Conservation (phyloP, 2,113 vertebrate species). For the Crotalus helleri region DNA sequence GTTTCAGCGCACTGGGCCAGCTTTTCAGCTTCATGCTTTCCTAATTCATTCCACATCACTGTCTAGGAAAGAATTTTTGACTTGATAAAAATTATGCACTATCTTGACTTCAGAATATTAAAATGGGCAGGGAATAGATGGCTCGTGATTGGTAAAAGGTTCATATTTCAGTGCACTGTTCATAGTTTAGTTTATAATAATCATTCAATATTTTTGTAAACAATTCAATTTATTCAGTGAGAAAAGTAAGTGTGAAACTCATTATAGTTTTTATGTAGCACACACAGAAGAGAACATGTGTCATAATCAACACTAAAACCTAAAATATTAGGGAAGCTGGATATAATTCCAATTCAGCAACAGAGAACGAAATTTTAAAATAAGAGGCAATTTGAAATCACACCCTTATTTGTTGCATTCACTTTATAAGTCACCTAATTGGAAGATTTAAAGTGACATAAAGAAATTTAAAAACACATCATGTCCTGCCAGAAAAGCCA, state of each 20-base stretch:
- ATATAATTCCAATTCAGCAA: background rate
- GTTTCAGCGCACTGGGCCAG: background rate
- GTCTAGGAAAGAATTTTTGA: conserved; percentile 23
- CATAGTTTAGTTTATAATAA: conserved; percentile 11
- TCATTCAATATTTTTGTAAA: background rate
- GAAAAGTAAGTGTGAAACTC: conserved; percentile 8
- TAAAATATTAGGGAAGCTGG: background rate
- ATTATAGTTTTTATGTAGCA: background rate
- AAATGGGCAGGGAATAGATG: conserved; percentile 3
- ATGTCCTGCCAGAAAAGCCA: background rate
- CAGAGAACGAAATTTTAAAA: background rate
- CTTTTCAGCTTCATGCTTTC: background rate
- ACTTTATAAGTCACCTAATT: background rate
- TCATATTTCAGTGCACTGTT: conserved; percentile 16
- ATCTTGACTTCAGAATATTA: background rate
- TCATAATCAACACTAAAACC: background rate
- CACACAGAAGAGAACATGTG: background rate
- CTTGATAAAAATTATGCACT: conserved; percentile 1
- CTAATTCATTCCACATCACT: background rate
- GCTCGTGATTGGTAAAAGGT: conserved; percentile 4
- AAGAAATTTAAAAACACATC: background rate
- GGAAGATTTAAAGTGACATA: background rate
- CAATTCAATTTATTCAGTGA: conserved; percentile 8
- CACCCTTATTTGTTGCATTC: background rate
- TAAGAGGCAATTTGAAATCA: background rate